Evolutionary conservation across 2,113 vertebrate genomes (phyloP), one percentile per base, ranked within the genome.

Genomic region (Neogobius melanostomus): DNA sequence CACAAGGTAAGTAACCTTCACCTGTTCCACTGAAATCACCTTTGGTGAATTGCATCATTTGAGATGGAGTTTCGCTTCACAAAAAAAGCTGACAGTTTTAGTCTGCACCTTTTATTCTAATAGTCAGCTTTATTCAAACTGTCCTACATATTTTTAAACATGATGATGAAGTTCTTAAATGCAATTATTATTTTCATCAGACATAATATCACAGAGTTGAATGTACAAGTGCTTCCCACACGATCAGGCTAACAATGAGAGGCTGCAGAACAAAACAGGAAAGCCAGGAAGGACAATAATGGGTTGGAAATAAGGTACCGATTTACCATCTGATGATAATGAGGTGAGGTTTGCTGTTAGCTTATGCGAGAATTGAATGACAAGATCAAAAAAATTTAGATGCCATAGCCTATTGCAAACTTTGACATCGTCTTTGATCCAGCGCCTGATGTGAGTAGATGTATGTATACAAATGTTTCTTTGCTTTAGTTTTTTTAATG

Each of bases 1-100:
- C 15, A 1, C 1, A 45, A 8, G 59, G 42, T 12, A 5, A 61
- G 12, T 61, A 61, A 61, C 59, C 57, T 60, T 7, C 53, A 15
- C 7, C 8, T 61, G 59, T 61, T 61, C n/a, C n/a, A 45, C 45
- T 45, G 42, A 61, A 45, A 61, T 61, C 59, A 61, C 53, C 11
- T 56, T 28, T 56, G 17, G 45, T 45, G n/a, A 61, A 45, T 61
- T 16, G 42, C 59, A 61, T 61, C 42, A 45, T 42, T 16, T 61
- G 42, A 45, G 36, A 14, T 16, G 36, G 57, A 43, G 57, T 8
- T 60, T 43, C 57, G 36, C 57, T 60, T 60, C 28, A 15, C 28
- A 60, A 12, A 43, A 43, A 60, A 43, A 7, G 12, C 28, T 11
- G 2, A 15, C 5, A 60, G 11, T 36, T 14, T 36, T 6, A 43